Evolutionary conservation across 2,888 invertebrate species (phyloP), one percentile per base, ranked within the genome.

Genomic region (Lasius platythorax): DNA sequence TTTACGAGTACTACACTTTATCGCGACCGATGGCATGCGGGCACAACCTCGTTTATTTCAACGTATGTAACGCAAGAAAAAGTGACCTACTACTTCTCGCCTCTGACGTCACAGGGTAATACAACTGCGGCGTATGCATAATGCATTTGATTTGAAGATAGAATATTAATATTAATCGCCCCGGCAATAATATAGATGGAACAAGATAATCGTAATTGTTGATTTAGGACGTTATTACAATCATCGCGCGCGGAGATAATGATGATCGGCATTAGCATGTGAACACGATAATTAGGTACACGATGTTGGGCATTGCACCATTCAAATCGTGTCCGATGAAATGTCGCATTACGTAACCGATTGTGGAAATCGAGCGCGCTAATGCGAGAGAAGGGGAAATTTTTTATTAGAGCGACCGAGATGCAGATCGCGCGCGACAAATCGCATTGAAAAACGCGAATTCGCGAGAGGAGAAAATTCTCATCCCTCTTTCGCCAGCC

Each of bases 31-130:
- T 43, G 30, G 46, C 28, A 11, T 30, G 53, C 33, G 23, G 18
- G 72, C 8, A 23, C 2, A 73, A 37, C 79, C 79, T 50, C 79
- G 79, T 81, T 81, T 81, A 72, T 81, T 72, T 46, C 61, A 37
- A 61, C 73, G 61, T 81, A 15, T 61, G 33, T 18, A 33, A 12
- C 43, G 23, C 23, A 30, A 67, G 61, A 61, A 81, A 81, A 63
- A 72, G 46, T 12, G 70, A 67, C 28, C 53, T 23, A 43, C n/a
- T 68, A 56, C 73, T 72, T 70, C 30, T 79, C 78, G 23, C 12
- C 30, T 33, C 58, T 61, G 72, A 70, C 72, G 23, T 79, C 58
- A 33, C 5, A 33, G 3, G 18, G 3, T 64, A 23, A 66, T n/a
- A 15, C 23, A 33, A 43, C 6, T 8, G 30, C 68, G 12, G 46